phyloP scores from a whole-genome alignment of 2,888 invertebrate genomes.

The Ctena decussata region DNA sequence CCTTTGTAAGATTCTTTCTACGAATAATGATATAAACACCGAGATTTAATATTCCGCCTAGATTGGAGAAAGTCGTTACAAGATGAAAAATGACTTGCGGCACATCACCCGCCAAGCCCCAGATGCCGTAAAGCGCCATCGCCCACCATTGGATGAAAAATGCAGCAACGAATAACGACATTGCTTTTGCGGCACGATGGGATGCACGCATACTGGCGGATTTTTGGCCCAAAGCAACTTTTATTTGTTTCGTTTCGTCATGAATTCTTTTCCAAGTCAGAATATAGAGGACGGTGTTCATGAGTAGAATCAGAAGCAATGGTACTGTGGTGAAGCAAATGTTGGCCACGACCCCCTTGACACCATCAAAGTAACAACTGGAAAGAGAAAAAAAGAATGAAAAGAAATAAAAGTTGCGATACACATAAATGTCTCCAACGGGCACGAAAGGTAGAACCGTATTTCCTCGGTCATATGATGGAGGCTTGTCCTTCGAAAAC shows the following conservation, averaged over 20 bases:
- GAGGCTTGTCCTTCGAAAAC: too few species aligned
- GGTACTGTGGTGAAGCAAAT: conserved; percentile 65
- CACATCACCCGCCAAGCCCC: conserved; percentile 48
- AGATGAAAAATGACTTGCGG: conserved; percentile 62
- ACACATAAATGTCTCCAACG: too few species aligned
- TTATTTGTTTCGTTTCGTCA: conserved; percentile 41
- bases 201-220: conserved; percentile 50
- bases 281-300: conserved; percentile 62
- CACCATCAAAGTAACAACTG: conserved; percentile 69
- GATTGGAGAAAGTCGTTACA: conserved; percentile 66
- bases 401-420: too few species aligned
- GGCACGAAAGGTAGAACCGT: too few species aligned
- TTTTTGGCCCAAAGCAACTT: conserved; percentile 21
- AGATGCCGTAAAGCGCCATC: conserved; percentile 62
- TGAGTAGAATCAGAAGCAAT: conserved; percentile 46
- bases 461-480: too few species aligned
- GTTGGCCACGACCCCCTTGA: conserved; percentile 60
- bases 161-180: conserved; percentile 67
- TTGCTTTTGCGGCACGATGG: conserved; percentile 66
- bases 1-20: conserved; percentile 20
- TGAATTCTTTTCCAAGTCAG: conserved; percentile 65
- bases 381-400: conserved; percentile 29
- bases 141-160: conserved; percentile 71
- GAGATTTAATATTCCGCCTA: conserved; percentile 64
- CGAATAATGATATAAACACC: conserved; percentile 57